phyloP scores from a whole-genome alignment of 2,113 vertebrate species.

The Arvicanthis niloticus region DNA sequence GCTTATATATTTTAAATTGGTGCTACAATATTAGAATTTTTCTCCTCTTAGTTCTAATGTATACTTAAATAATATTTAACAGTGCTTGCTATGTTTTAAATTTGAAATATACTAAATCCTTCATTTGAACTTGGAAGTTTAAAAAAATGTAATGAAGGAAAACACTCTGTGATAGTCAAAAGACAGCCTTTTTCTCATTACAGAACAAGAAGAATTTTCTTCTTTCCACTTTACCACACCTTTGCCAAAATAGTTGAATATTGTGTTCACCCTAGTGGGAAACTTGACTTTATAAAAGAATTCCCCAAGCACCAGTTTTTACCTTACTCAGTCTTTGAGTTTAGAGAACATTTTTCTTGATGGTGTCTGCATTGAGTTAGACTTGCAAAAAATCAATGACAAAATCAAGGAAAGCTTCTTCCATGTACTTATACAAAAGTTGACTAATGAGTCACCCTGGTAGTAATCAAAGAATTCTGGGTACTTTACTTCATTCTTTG shows the following conservation, averaged over 20 bases:
- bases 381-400: conserved; percentile 57
- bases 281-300: conserved; percentile 41
- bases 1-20: not conserved
- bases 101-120: not conserved
- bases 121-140: not conserved
- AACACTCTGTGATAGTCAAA: not conserved
- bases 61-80: not conserved
- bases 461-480: conserved; percentile 47
- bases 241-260: conserved; percentile 58
- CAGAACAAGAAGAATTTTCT: not conserved
- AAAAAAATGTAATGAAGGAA: too few species aligned
- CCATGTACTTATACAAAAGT: conserved; percentile 37
- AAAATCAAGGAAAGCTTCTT: conserved; percentile 48
- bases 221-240: conserved; percentile 29
- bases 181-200: not conserved
- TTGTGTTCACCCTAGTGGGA: not conserved
- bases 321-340: conserved; percentile 23
- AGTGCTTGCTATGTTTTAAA: not conserved
- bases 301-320: not conserved
- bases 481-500: conserved; percentile 56
- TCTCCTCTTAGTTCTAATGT: not conserved
- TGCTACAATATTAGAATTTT: not conserved
- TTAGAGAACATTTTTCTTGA: conserved; percentile 56
- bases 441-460: conserved; percentile 42
- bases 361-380: conserved; percentile 30